Evolutionary conservation across 2,797 vertebrate species (phyloP), one percentile per base, ranked within the genome.

Genomic region (Sphenopsis melanotis): DNA sequence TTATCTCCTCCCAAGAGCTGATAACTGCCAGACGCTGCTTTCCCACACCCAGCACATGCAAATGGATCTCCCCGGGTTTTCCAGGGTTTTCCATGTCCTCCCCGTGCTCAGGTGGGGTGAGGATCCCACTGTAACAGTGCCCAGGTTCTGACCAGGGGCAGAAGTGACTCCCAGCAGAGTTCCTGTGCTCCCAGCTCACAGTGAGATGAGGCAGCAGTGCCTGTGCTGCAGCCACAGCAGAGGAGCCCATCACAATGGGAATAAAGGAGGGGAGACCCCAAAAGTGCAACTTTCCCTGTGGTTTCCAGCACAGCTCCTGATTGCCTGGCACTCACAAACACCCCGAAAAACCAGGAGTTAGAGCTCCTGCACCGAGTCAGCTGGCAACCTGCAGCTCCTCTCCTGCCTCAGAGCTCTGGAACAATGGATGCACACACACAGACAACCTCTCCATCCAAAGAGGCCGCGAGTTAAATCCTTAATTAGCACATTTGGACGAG

Each of bases 401-500:
- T 87, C 6, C 82, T 27, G 69, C 77, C 71, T 94, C 83, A 16
- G 34, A 75, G 86, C 87, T 78, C 79, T 34, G 72, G 12, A 87
- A 90, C 74, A 90, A 90, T 30, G 94, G 55, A 86, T 77, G 66
- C 88, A 85, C 44, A 65, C 85, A 82, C 56, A 61, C 52, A 87
- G 68, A 79, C 86, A 92, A 61, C 80, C 70, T 87, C 83, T 77
- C 88, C 91, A 61, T 57, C 61, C 80, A 61, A 50, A 80, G 75
- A 76, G 74, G 80, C 71, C 56, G 15, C 60, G 64, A 89, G 85
- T 93, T 90, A 94, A 94, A 94, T 83, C 86, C 86, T 78, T 89
- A 66, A 93, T 96, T 95, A 95, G 78, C 83, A 81, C 83, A 76
- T 95, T 94, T 95, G 90, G 94, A 80, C 14, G 2, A 94, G 86